These are phyloP conservation scores for Tychaedon coryphoeus DNA, from an alignment of 2,113 vertebrate species.

Conservation along the genomic window DNA sequence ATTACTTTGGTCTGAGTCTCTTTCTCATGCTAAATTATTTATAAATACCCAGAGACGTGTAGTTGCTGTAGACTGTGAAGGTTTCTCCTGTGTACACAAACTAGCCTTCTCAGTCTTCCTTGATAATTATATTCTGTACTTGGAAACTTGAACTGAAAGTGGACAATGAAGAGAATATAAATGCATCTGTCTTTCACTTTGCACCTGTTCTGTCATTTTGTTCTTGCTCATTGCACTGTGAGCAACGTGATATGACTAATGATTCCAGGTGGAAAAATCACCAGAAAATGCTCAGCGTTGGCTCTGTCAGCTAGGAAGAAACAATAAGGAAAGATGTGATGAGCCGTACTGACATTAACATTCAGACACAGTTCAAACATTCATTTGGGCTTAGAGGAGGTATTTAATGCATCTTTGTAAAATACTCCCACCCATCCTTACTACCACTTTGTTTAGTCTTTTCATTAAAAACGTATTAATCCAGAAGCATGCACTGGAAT, in stretches of 20 bases:
- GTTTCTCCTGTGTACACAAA: background rate
- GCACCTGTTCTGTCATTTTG: background rate
- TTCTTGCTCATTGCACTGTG: conserved; percentile 3
- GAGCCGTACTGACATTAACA: background rate
- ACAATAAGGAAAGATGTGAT: background rate
- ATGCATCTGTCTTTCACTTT: background rate
- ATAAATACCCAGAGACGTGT: background rate
- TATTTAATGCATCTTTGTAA: background rate
- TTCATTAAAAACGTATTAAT: background rate
- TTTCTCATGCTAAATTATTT: background rate
- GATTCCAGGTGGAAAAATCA: conserved; percentile 28
- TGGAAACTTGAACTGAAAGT: background rate
- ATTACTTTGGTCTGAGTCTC: background rate
- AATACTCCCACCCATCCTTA: background rate
- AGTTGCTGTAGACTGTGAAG: background rate
- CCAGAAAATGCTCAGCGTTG: background rate
- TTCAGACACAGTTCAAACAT: background rate
- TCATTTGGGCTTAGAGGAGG: background rate
- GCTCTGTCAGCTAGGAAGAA: background rate
- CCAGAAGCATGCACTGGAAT: background rate
- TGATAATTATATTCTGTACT: background rate
- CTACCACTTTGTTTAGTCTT: background rate
- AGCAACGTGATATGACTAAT: background rate
- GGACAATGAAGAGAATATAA: conserved; percentile 1
- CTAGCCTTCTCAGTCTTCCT: background rate